These are phyloP conservation scores for Iguana delicatissima DNA, from an alignment of 2,797 vertebrate species.

Conservation along the genomic window DNA sequence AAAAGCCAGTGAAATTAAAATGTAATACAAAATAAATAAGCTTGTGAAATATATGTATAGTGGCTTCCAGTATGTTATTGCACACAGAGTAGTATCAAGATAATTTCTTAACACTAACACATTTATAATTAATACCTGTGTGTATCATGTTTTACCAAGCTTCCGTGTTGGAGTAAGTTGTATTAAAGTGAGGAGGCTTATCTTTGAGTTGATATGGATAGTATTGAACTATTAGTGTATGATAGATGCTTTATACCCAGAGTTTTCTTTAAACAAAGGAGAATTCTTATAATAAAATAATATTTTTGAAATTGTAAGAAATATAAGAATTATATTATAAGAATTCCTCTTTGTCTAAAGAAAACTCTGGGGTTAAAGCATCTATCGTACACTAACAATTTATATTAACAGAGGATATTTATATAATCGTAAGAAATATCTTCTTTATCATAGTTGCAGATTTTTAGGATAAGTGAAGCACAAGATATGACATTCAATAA, in stretches of 20 bases:
- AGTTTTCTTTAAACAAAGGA: slow-evolving; percentile 15
- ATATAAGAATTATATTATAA: too few relatives aligned
- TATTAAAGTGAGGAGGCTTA: background rate
- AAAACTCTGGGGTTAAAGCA: too few relatives aligned
- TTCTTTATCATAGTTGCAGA: background rate
- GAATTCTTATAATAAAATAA: fast-evolving
- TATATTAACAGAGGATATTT: background rate
- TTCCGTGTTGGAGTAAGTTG: background rate
- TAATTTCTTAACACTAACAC: background rate
- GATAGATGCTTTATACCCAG: background rate
- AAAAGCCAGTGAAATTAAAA: too few relatives aligned
- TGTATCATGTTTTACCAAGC: background rate
- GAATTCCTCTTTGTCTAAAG: too few relatives aligned
- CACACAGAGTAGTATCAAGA: background rate
- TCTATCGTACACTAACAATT: too few relatives aligned
- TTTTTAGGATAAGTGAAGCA: background rate
- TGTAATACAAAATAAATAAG: background rate
- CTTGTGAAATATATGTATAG: background rate
- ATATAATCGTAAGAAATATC: background rate
- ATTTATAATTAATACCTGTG: background rate
- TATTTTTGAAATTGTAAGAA: slow-evolving; percentile 12
- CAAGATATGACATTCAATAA: background rate
- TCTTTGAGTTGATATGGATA: background rate
- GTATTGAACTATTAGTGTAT: background rate
- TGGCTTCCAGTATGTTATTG: background rate